phyloP scores from a whole-genome alignment of 2,888 invertebrate genomes.

The Limnephilus marmoratus region DNA sequence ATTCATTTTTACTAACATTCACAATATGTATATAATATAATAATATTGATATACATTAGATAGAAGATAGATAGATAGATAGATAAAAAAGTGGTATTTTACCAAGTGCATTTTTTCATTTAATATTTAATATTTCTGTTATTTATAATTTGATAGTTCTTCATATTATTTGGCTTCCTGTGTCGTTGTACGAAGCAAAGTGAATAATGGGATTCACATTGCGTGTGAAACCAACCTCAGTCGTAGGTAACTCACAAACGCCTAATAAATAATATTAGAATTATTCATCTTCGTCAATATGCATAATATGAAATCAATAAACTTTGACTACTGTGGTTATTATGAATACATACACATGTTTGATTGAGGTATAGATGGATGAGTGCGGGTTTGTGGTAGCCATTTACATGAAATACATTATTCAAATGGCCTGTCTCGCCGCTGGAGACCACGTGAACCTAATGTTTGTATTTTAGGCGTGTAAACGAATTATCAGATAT shows the following conservation, averaged over 20 bases:
- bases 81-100: no score
- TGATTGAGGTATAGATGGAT: conserved; percentile 13
- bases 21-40: no score
- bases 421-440: conserved; percentile 1
- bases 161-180: not conserved
- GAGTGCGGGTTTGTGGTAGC: conserved; percentile 13
- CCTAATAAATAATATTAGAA: not conserved
- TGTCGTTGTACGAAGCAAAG: not conserved
- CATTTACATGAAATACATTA: conserved; percentile 31
- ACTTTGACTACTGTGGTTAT: conserved; percentile 20
- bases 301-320: conserved; percentile 38
- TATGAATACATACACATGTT: conserved; percentile 10
- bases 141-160: no score
- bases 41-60: no score
- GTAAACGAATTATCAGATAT: conserved; percentile 59
- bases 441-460: conserved; percentile 28
- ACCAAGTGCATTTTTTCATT: no score
- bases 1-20: no score
- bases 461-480: conserved; percentile 42
- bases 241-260: not conserved
- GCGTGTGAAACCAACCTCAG: not conserved
- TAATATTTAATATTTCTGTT: no score
- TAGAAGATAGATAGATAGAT: no score
- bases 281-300: not conserved
- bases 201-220: not conserved